These are phyloP conservation scores for Crotophaga sulcirostris DNA, from an alignment of 2,113 vertebrate species.

Conservation along the genomic window DNA sequence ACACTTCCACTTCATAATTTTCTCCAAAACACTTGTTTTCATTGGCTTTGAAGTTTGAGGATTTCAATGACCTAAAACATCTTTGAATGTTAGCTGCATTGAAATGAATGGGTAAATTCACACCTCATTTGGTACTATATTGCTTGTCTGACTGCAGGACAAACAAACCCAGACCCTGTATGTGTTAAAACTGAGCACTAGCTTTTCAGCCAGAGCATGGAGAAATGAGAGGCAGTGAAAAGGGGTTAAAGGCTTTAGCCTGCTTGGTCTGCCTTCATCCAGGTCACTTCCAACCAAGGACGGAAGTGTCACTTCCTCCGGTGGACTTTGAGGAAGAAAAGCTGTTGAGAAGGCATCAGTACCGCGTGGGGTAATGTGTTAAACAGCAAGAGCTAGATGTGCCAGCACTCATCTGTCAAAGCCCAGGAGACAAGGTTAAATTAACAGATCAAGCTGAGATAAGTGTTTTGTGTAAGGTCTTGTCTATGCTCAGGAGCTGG, in stretches of 20 bases:
- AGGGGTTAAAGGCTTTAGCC: neutral
- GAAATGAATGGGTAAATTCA: neutral
- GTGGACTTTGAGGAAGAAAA: neutral
- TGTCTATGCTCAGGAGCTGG: neutral
- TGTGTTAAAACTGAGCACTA: neutral
- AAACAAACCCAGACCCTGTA: neutral
- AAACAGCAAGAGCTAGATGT: neutral
- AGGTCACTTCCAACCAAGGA: neutral
- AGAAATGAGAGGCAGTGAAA: neutral
- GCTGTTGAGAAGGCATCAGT: neutral
- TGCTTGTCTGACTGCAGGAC: neutral
- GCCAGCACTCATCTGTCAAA: neutral
- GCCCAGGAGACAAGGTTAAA: neutral
- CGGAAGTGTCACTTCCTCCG: neutral
- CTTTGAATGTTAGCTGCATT: neutral
- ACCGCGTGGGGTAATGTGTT: fast-evolving
- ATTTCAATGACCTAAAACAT: neutral
- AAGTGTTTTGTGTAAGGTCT: neutral
- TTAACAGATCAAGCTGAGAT: neutral
- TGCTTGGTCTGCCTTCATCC: fast-evolving
- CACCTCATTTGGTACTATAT: neutral
- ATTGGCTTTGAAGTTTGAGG: neutral
- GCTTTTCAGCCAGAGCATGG: neutral
- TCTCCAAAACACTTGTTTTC: neutral
- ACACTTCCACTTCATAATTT: neutral